Base-by-base conservation (phyloP, 2,797 vertebrate genomes). In the Trematomus bernacchii region DNA sequence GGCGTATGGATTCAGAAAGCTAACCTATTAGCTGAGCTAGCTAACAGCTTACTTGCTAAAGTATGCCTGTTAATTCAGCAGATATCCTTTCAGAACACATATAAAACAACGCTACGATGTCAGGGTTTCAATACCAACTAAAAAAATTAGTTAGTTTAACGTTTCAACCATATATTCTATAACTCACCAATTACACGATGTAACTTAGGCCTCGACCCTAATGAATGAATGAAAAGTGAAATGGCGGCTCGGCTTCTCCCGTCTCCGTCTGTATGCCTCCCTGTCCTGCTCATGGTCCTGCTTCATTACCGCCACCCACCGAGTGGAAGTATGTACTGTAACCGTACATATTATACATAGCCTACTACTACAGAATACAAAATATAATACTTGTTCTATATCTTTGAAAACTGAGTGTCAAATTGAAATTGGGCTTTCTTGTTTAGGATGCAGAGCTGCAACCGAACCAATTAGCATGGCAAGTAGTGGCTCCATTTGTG, bases 191-290 rank as follows among this genome's bases (percentile, higher is more conserved):
- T 44, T 30, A 52, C 48, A 30, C n/a, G 51, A 68, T 0, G 76
- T 23, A 37, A 37, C 33, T 37, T 37, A 72, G 83, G 87, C 81
- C 80, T 73, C 58, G 4, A 46, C 3, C 30, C 54, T 21, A 85
- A 91, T 93, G 87, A 92, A 91, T 93, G 87, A 92, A 92, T 92
- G 90, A 83, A 83, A 40, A 76, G 77, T 55, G 84, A 83, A 91
- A 92, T 89, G 91, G 88, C 90, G 84, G 85, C 66, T 3, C 46
- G 6, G 57, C 44, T 57, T 21, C 44, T 27, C 0, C 59, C 2
- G 2, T 58, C n/a, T 33, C 19, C 10, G 40, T 12, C 10, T 57
- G 54, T 71, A 63, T 66, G 3, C 44, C 42, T 23, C 10, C 9
- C 11, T 1, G 1, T 59, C 23, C 66, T 14, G 6, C 30, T 23